These are phyloP conservation scores for Lethrus apterus DNA, from an alignment of 1,140 invertebrate species.

Conservation along the genomic window DNA sequence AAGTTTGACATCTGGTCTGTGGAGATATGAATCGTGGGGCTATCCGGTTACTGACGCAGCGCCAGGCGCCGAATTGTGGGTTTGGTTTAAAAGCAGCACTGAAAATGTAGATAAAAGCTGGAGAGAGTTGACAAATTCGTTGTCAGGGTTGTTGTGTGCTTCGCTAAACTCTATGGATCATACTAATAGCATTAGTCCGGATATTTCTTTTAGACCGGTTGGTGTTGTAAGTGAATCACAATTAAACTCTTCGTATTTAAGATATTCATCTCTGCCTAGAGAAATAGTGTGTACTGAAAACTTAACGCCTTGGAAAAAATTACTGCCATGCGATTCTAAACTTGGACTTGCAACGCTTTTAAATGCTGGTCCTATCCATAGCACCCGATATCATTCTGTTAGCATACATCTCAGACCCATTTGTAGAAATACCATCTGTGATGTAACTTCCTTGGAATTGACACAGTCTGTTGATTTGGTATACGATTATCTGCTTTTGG, in stretches of 20 bases:
- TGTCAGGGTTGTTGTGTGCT: constrained; percentile 91
- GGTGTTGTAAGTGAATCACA: constrained; percentile 52
- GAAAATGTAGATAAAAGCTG: constrained; percentile 69
- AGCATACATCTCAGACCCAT: constrained; percentile 76
- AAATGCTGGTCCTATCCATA: constrained; percentile 87
- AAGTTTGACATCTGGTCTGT: constrained; percentile 84
- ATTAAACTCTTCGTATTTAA: constrained; percentile 49
- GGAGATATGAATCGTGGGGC: constrained; percentile 90
- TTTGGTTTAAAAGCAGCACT: constrained; percentile 69
- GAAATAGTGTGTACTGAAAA: constrained; percentile 99
- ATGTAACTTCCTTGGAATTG: constrained; percentile 61
- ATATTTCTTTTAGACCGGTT: constrained; percentile 71
- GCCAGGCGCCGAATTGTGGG: constrained; percentile 87
- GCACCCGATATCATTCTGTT: constrained; percentile 89
- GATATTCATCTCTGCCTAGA: constrained; percentile 82
- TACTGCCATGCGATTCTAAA: constrained; percentile 85
- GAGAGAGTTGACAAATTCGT: constrained; percentile 77
- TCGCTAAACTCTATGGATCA: constrained; percentile 92
- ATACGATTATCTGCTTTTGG: constrained; percentile 65
- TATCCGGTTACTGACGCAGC: constrained; percentile 81
- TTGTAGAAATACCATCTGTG: constrained; percentile 60
- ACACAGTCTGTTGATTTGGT: constrained; percentile 79
- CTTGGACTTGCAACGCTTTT: constrained; percentile 79
- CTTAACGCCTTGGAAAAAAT: constrained; percentile 95
- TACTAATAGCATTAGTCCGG: constrained; percentile 79